These are phyloP conservation scores for Asteroscopus sphinx DNA, from an alignment of 2,888 invertebrate genomes.

Conservation along the genomic window DNA sequence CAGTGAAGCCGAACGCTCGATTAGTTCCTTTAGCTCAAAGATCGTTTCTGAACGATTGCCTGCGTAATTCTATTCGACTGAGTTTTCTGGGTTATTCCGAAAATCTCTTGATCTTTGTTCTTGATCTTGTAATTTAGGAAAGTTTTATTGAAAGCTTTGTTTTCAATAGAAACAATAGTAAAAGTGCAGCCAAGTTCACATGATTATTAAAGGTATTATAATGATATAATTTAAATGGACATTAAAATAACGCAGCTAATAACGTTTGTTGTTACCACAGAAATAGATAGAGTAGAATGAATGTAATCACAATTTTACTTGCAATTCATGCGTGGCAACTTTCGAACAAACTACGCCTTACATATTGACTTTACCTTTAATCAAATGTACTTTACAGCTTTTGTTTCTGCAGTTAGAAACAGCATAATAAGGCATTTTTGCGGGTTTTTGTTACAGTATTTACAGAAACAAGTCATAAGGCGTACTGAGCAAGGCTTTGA, in stretches of 20 bases:
- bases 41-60: slow-evolving; percentile 40
- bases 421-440: no score
- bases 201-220: slow-evolving; percentile 22
- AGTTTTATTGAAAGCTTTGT: slow-evolving; percentile 29
- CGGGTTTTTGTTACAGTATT: no score
- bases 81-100: slow-evolving; percentile 9
- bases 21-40: slow-evolving; percentile 29
- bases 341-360: no score
- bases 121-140: slow-evolving; percentile 40
- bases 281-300: no score
- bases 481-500: no score
- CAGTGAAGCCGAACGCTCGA: slow-evolving; percentile 18
- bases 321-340: no score
- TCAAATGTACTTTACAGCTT: no score
- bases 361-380: no score
- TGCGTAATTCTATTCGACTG: slow-evolving; percentile 22
- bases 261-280: slow-evolving; percentile 22
- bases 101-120: slow-evolving; percentile 36
- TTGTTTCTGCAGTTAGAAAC: no score
- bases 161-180: slow-evolving; percentile 44
- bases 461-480: no score
- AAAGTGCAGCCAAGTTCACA: slow-evolving; percentile 45
- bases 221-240: slow-evolving; percentile 23
- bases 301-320: no score
- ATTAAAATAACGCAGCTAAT: slow-evolving; percentile 31